Base-by-base conservation (phyloP, 2,888 invertebrate genomes). In the Pheosia tremula region DNA sequence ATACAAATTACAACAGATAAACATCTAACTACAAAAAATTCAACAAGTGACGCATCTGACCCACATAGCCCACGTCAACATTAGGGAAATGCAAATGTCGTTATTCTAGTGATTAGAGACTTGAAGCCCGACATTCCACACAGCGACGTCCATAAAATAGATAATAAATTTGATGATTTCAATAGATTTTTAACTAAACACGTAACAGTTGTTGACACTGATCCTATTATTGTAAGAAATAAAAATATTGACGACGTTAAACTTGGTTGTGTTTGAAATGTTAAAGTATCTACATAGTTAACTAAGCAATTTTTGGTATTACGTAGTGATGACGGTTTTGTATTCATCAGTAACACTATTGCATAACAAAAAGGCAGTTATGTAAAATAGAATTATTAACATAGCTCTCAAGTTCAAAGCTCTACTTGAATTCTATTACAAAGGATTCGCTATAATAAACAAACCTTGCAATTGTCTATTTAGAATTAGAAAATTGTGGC, bases 201-300 rank as follows among this genome's bases (percentile, higher is more conserved):
- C 13, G n/a, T 56, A 55, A 60, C 54, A 67, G 43, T 57, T 60
- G 65, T 56, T 63, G 70, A 68, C 73, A 60, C 67, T 72, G 59
- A 75, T 75, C 75, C 72, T 74, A 75, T 72, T 74, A 74, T 59
- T 67, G 64, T 67, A 62, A 72, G 66, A 74, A 68, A 75, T 72
- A 70, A 75, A 62, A 62, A 59, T 61, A 38, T 55, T 68, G 47
- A 61, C 52, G 5, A 60, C 58, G 58, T 47, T 39, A 49, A 43
- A 47, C 37, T 37, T 24, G 36, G 45, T 45, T n/a, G 5, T 13
- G 56, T 63, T 24, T 60, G 43, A 9, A 62, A 37, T 9, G 43
- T 60, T 45, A 63, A 60, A 61, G 38, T 39, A 52, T 58, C 37
- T 36, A 53, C 49, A 60, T 41, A 24, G 24, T 38, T 67, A 64